Conservation (phyloP, 2,797 vertebrate species). For the Pangasius mekongensis region DNA sequence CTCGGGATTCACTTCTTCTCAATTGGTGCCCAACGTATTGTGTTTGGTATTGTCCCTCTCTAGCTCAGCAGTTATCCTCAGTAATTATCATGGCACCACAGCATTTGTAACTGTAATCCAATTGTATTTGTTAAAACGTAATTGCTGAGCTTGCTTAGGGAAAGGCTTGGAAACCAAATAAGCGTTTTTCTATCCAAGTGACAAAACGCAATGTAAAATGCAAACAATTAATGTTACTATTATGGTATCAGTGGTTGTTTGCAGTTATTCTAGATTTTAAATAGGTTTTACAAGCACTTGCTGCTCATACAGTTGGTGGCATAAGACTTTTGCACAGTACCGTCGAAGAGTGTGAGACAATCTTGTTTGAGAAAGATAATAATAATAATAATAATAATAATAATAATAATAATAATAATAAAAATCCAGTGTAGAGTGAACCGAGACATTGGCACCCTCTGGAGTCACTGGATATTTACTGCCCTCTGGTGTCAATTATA, state of each 20-base stretch:
- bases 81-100: not conserved
- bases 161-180: not conserved
- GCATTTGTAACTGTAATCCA: not conserved
- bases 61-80: not conserved
- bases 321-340: not conserved
- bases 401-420: not conserved
- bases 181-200: not conserved
- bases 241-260: not conserved
- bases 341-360: not conserved
- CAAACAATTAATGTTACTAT: not conserved
- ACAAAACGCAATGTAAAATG: not conserved
- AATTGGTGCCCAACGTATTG: not conserved
- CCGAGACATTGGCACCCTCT: not conserved
- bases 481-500: constrained; percentile 43
- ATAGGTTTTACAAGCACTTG: not conserved
- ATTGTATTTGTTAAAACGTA: not conserved
- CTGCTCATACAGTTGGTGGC: not conserved
- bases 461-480: constrained; percentile 2
- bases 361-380: not conserved
- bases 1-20: not conserved
- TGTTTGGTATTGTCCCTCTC: not conserved
- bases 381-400: too few relatives aligned
- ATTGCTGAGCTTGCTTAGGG: not conserved
- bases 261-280: not conserved
- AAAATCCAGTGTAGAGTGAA: not conserved